Conservation (phyloP, 37 sponge, comb jelly and placozoan genomes). For the Hormiphora californensis region DNA sequence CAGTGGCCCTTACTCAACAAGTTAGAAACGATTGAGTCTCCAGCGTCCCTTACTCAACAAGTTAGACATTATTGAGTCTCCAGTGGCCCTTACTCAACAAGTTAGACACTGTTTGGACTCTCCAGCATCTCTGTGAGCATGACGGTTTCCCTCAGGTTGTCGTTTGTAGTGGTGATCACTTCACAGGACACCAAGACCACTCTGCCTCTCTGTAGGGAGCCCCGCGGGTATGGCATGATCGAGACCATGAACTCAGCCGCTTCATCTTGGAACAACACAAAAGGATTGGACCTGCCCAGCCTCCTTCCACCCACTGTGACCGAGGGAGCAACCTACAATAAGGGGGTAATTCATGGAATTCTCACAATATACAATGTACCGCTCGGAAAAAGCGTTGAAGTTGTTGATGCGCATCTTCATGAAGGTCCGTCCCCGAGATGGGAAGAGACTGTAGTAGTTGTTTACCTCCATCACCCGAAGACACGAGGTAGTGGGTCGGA, state of each 20-base stretch:
- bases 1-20: no score
- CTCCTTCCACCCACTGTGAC: background rate
- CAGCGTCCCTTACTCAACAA: no score
- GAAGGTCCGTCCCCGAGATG: background rate
- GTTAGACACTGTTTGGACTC: no score
- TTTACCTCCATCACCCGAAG: background rate
- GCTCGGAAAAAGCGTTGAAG: background rate
- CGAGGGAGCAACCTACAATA: background rate
- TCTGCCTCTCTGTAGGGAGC: background rate
- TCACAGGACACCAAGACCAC: background rate
- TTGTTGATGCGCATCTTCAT: background rate
- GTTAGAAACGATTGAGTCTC: no score
- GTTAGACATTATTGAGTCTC: no score
- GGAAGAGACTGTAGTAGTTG: constrained; percentile 46
- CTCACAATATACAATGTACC: background rate
- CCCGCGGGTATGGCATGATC: no score
- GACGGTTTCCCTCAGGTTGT: constrained; percentile 30
- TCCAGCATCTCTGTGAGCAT: constrained; percentile 35
- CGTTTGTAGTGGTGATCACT: background rate
- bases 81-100: no score
- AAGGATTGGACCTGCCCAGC: no score
- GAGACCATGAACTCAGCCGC: no score
- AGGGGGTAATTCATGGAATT: constrained; percentile 12
- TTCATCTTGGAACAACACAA: no score
- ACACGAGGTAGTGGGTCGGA: constrained; percentile 5